Conservation (phyloP, 2,113 vertebrate genomes). For the Grammomys surdaster region DNA sequence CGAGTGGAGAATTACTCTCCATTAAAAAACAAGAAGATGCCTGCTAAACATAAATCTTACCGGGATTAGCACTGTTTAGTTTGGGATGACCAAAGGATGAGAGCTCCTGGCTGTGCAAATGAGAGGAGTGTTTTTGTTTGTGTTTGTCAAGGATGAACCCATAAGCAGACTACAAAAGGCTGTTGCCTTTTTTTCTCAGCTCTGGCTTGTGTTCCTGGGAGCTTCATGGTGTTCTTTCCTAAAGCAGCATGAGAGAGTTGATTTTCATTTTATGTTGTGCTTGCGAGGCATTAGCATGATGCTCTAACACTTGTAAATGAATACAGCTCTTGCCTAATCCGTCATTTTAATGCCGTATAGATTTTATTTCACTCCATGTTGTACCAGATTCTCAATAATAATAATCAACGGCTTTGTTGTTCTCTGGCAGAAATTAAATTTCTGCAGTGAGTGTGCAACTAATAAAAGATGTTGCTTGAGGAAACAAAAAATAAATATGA, state of each 20-base stretch:
- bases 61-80: slow-evolving; percentile 70
- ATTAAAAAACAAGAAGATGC: slow-evolving; percentile 57
- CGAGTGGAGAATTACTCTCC: slow-evolving; percentile 29
- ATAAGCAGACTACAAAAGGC: slow-evolving; percentile 82
- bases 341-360: slow-evolving; percentile 99
- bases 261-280: slow-evolving; percentile 97
- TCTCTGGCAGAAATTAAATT: slow-evolving; percentile 99
- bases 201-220: slow-evolving; percentile 85
- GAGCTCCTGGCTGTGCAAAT: slow-evolving; percentile 64
- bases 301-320: slow-evolving; percentile 99
- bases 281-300: slow-evolving; percentile 97
- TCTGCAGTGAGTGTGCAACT: slow-evolving; percentile 97
- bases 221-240: slow-evolving; percentile 87
- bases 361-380: slow-evolving; percentile 98
- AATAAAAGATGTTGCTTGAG: slow-evolving; percentile 99
- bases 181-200: slow-evolving; percentile 84
- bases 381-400: slow-evolving; percentile 99
- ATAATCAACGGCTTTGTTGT: slow-evolving; percentile 98
- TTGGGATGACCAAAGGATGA: slow-evolving; percentile 61
- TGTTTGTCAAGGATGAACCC: slow-evolving; percentile 79
- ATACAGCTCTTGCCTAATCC: slow-evolving; percentile 97
- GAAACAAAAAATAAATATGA: slow-evolving; percentile 99
- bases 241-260: slow-evolving; percentile 93
- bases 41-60: slow-evolving; percentile 36
- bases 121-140: slow-evolving; percentile 76